These are phyloP conservation scores for Trachurus trachurus DNA, from an alignment of 2,797 vertebrate genomes.

Conservation along the genomic window DNA sequence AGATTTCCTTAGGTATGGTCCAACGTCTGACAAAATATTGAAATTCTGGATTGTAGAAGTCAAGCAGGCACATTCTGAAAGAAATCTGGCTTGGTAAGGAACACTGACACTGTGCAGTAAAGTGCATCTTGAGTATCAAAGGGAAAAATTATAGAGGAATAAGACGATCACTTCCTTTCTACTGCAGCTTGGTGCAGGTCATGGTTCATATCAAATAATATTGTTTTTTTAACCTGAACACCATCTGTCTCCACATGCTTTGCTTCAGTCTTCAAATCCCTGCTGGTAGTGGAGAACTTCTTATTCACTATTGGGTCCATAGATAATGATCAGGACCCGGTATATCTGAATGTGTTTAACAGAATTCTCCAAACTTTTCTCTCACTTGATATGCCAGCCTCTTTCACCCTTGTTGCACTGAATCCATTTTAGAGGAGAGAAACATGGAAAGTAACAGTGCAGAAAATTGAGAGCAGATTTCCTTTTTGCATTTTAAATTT, in stretches of 20 bases:
- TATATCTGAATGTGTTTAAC: slow-evolving; percentile 4
- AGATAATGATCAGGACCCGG: not conserved
- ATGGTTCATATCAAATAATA: slow-evolving; percentile 30
- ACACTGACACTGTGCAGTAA: slow-evolving; percentile 43
- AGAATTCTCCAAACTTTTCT: slow-evolving; percentile 1
- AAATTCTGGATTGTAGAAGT: slow-evolving; percentile 34
- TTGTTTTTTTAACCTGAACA: slow-evolving; percentile 22
- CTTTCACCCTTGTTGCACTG: slow-evolving; percentile 13
- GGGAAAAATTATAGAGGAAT: slow-evolving; percentile 33
- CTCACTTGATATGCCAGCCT: slow-evolving; percentile 12
- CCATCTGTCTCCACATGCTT: not conserved
- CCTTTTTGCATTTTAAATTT: slow-evolving; percentile 54
- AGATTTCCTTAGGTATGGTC: slow-evolving; percentile 67
- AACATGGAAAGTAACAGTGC: slow-evolving; percentile 58
- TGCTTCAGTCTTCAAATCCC: slow-evolving; percentile 11
- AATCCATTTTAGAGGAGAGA: slow-evolving; percentile 50
- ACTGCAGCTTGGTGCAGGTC: slow-evolving; percentile 8
- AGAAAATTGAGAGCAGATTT: slow-evolving; percentile 76
- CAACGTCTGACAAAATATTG: slow-evolving; percentile 57
- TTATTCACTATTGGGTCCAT: not conserved
- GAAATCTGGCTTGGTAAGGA: slow-evolving; percentile 25
- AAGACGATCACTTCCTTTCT: slow-evolving; percentile 37
- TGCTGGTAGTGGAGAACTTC: not conserved
- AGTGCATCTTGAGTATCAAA: slow-evolving; percentile 41
- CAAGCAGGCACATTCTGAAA: slow-evolving; percentile 49